Base-by-base conservation (phyloP, 2,888 invertebrate species). In the Macropis europaea region DNA sequence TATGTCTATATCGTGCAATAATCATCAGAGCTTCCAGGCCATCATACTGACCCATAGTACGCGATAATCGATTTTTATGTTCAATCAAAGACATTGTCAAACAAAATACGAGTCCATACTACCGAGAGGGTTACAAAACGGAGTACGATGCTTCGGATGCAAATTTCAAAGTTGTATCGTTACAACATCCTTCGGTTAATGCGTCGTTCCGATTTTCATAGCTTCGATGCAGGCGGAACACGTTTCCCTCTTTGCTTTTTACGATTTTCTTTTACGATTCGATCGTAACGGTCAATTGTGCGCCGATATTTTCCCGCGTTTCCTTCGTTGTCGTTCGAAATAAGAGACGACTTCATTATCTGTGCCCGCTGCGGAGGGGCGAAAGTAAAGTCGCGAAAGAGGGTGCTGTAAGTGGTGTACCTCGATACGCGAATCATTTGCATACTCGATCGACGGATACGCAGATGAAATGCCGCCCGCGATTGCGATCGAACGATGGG, bases 391-490 rank as follows among this genome's bases (percentile, higher is more conserved):
- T n/a, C 17, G 9, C 15, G 7, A 2, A 17, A 13, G 9, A 13
- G 17, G 17, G 48, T 13, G 3, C 9, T n/a, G 26, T 71, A 56
- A 70, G 48, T 47, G 53, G 47, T 36, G 9, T 15, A 38, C 15
- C 40, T 2, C 15, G 43, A 61, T 50, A 56, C 48, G 34, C 54
- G 54, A 30, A 43, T 28, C 56, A 38, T 56, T 54, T 69, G 50
- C 71, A 61, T 61, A 61, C 50, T 54, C 56, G 26, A 70, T 70
- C 54, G 48, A 54, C 43, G 68, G n/a, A 38, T 57, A 70, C 62
- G 60, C 54, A 70, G 24, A 61, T 70, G 54, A 50, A 43, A 30
- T 32, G 26, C 15, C n/a, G 13, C 9, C 9, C 24, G 43, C 24
- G 48, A 38, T 50, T 43, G 26, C 28, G 34, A 54, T 38, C 47